A percentile compares a stretch with the other conserved stretches of the same genome.
These are phyloP conservation scores for Hippocampus comes DNA, from an alignment of 2,113 vertebrate genomes.

Conservation along the genomic window DNA sequence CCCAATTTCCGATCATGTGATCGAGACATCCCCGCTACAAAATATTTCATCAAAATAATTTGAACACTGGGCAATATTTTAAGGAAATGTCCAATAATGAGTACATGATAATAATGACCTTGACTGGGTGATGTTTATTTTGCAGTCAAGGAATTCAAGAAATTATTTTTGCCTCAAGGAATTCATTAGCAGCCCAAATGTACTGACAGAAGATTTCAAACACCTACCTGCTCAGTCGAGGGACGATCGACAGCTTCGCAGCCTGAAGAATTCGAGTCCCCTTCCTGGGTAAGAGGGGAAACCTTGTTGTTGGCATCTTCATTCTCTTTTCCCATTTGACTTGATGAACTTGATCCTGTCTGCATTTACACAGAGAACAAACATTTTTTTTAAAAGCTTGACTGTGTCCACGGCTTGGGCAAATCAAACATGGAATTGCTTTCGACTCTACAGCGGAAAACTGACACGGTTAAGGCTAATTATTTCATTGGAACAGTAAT, in stretches of 20 bases:
- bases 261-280: constrained; percentile 16
- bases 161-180: neutral
- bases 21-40: too few relatives aligned
- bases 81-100: neutral
- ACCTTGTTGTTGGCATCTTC: constrained; percentile 25
- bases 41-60: too few relatives aligned
- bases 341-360: constrained; percentile 67
- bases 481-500: too few relatives aligned
- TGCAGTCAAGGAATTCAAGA: neutral
- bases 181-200: neutral
- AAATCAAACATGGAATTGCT: neutral
- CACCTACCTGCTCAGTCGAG: constrained; percentile 57
- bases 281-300: constrained; percentile 13
- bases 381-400: neutral
- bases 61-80: neutral
- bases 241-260: constrained; percentile 24
- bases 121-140: neutral
- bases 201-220: neutral
- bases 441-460: too few relatives aligned
- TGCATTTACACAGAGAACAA: constrained; percentile 37
- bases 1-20: too few relatives aligned
- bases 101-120: neutral
- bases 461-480: too few relatives aligned
- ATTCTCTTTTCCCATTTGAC: constrained; percentile 37
- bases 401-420: neutral